These are phyloP conservation scores for Eilema caniola DNA, from an alignment of 2,888 invertebrate genomes.

Conservation along the genomic window DNA sequence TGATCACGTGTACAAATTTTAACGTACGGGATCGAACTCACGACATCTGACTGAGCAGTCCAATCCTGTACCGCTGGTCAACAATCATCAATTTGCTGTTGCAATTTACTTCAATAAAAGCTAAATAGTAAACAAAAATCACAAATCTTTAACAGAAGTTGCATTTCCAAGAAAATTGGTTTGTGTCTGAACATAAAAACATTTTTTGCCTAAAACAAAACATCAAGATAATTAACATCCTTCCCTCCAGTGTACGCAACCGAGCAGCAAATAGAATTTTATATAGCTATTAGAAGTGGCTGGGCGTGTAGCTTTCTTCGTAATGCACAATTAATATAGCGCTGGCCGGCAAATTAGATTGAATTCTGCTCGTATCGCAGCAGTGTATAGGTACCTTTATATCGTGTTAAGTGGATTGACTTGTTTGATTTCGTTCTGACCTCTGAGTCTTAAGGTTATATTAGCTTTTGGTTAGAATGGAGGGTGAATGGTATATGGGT, in stretches of 20 bases:
- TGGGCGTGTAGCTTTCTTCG: slow-evolving; percentile 44
- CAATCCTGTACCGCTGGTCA: neutral
- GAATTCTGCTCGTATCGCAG: slow-evolving; percentile 18
- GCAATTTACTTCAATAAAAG: neutral
- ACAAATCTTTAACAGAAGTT: neutral
- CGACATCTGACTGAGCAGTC: neutral
- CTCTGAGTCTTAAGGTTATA: slow-evolving; percentile 21
- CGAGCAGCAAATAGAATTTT: slow-evolving; percentile 25
- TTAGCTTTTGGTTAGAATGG: slow-evolving; percentile 19
- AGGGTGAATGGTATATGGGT: neutral
- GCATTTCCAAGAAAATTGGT: neutral
- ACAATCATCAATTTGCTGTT: neutral
- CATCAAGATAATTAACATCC: neutral
- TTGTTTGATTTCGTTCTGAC: slow-evolving; percentile 35
- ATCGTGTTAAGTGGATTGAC: slow-evolving; percentile 39
- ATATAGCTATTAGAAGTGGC: slow-evolving; percentile 38
- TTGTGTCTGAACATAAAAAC: neutral
- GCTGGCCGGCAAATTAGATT: slow-evolving; percentile 29
- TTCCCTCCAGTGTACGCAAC: slow-evolving; percentile 18
- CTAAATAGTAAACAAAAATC: neutral
- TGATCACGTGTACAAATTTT: too few species aligned
- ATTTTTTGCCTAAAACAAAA: slow-evolving; percentile 1
- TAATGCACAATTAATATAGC: slow-evolving; percentile 42
- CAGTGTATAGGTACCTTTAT: slow-evolving; percentile 18
- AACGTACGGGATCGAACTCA: neutral